Evolutionary conservation across 2,113 vertebrate species (phyloP), one percentile per base, ranked within the genome.

Genomic region (Dicaeum eximium): DNA sequence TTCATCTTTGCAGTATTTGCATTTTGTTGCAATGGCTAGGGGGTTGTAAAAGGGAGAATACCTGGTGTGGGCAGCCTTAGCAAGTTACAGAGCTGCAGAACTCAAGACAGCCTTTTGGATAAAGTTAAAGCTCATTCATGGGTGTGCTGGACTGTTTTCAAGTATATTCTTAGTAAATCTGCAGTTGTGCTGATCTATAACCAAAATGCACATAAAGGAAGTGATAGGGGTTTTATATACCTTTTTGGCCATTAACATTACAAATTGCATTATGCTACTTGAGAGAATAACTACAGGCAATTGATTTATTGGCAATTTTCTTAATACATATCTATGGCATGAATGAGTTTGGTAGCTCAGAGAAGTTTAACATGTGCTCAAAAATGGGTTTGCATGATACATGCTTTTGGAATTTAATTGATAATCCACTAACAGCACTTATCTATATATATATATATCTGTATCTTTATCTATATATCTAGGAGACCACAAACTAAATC

Each of bases 141-240:
- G 18, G 6, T 27, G 40, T 61, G 14, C 53, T 37, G 8, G 67
- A 27, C 21, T 66, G 8, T 6, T 78, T 92, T 56, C 48, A 79
- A 15, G 17, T 21, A 2, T n/a, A 15, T 88, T 92, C 21, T 56
- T 69, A 35, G 23, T 83, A 74, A 73, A 38, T 74, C 45, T 71
- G 50, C 9, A 37, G 0, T 20, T 27, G 14, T 83, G 51, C 54
- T 60, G n/a, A 6, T 56, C 62, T 60, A 2, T 33, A 85, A 61
- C 21, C 28, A 79, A 72, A 86, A 47, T 35, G 38, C 2, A 3
- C 13, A 7, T 42, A 19, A 58, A 61, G 53, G 24, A 84, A 37
- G 27, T 0, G 2, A 19, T 23, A 16, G 20, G 14, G 6, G 2
- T 2, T 66, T 79, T 45, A 3, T 47, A 0, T 66, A 25, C 4